These are phyloP conservation scores for Mirza zaza DNA, from an alignment of 2,113 vertebrate species.

Conservation along the genomic window DNA sequence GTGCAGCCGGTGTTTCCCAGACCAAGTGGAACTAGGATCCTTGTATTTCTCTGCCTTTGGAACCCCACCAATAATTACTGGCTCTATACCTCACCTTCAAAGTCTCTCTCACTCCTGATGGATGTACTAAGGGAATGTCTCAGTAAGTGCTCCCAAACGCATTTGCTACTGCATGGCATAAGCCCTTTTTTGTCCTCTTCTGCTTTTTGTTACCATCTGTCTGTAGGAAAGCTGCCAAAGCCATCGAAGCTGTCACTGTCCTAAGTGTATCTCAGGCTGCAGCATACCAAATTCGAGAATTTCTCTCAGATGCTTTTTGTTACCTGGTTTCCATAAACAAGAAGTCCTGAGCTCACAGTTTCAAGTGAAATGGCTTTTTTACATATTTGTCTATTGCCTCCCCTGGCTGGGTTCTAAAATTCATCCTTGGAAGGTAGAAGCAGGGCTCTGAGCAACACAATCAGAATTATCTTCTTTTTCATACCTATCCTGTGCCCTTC, in stretches of 20 bases:
- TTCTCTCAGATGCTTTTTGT: not conserved
- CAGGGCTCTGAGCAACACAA: not conserved
- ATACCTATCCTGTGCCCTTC: not conserved
- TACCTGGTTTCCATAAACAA: not conserved
- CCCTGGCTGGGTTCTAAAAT: not conserved
- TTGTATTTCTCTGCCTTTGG: not conserved
- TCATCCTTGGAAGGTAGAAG: not conserved
- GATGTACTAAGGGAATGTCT: not conserved
- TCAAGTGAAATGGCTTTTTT: not conserved
- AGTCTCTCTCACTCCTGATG: not conserved
- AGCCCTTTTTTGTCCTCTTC: not conserved
- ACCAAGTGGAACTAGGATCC: not conserved
- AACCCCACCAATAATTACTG: not conserved
- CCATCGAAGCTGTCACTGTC: not conserved
- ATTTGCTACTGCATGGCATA: not conserved
- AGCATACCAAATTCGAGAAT: not conserved
- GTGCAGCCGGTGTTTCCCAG: not conserved
- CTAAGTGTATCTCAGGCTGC: not conserved
- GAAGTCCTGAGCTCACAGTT: not conserved
- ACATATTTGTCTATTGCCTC: not conserved
- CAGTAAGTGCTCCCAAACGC: not conserved
- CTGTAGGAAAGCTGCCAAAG: not conserved
- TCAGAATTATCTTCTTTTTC: not conserved
- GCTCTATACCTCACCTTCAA: not conserved
- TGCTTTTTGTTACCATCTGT: not conserved